phyloP scores from a whole-genome alignment of 2,113 vertebrate genomes.

The Hassar affinis region DNA sequence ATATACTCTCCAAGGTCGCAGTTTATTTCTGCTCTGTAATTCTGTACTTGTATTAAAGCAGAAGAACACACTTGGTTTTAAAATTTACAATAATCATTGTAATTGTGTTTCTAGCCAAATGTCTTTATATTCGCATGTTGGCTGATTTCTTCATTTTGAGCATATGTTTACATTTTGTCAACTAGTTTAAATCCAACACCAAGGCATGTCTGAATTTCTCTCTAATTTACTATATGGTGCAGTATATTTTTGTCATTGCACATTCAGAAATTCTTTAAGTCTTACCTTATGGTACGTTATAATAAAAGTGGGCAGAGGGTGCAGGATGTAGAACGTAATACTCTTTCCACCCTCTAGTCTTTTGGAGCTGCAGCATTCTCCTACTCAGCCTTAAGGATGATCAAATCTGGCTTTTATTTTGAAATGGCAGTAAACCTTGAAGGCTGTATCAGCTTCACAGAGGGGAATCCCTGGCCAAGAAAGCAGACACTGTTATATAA shows the following conservation, averaged over 20 bases:
- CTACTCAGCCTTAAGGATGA: neutral
- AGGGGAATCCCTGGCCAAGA: neutral
- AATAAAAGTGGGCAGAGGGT: neutral
- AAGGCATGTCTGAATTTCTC: neutral
- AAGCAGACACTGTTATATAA: neutral
- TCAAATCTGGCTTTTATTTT: neutral
- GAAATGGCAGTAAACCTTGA: neutral
- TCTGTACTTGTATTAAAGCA: neutral
- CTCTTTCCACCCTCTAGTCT: neutral
- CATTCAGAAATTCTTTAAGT: neutral
- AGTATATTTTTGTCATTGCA: neutral
- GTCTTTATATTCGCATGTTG: neutral
- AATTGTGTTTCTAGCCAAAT: neutral
- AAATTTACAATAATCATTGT: neutral
- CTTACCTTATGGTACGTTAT: neutral
- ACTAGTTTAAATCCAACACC: neutral
- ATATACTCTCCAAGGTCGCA: too few relatives aligned
- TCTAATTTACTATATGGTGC: neutral
- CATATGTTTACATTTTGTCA: neutral
- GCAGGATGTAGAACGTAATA: neutral
- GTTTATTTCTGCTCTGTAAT: neutral
- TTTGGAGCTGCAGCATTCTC: neutral
- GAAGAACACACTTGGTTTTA: neutral
- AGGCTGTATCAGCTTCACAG: neutral
- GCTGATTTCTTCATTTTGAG: neutral